phyloP scores from a whole-genome alignment of 2,797 vertebrate genomes.

The Pseudomugil gertrudae region DNA sequence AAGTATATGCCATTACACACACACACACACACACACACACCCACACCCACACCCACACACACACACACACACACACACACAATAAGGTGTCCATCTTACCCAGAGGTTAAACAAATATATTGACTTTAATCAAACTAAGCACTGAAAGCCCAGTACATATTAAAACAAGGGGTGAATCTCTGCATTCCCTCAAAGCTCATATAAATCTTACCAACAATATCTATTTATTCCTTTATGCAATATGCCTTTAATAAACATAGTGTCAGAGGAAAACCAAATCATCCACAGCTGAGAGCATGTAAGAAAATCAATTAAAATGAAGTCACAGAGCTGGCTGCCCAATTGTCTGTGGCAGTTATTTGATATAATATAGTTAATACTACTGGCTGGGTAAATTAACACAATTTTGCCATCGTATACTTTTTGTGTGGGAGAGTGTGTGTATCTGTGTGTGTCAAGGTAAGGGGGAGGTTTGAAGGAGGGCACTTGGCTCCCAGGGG shows the following conservation, averaged over 20 bases:
- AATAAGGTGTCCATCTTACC: slow-evolving; percentile 63
- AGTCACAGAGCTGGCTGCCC: slow-evolving; percentile 88
- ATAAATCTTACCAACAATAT: slow-evolving; percentile 88
- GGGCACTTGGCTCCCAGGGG: slow-evolving; percentile 70
- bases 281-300: slow-evolving; percentile 85
- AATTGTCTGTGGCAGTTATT: slow-evolving; percentile 97
- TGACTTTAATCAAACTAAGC: slow-evolving; percentile 79
- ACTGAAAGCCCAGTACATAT: slow-evolving; percentile 70
- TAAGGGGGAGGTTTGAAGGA: slow-evolving; percentile 68
- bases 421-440: slow-evolving; percentile 47
- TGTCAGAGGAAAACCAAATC: slow-evolving; percentile 92
- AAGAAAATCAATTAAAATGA: slow-evolving; percentile 97
- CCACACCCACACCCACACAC: neutral
- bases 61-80: slow-evolving; percentile 4
- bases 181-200: slow-evolving; percentile 78
- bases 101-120: slow-evolving; percentile 75
- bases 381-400: slow-evolving; percentile 94
- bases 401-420: slow-evolving; percentile 87
- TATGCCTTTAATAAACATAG: slow-evolving; percentile 92
- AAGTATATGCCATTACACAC: neutral
- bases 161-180: slow-evolving; percentile 73
- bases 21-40: too few relatives aligned
- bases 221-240: slow-evolving; percentile 88
- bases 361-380: slow-evolving; percentile 95
- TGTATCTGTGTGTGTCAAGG: slow-evolving; percentile 42